Conservation (phyloP, 2,888 invertebrate genomes). For the Spisula solida region DNA sequence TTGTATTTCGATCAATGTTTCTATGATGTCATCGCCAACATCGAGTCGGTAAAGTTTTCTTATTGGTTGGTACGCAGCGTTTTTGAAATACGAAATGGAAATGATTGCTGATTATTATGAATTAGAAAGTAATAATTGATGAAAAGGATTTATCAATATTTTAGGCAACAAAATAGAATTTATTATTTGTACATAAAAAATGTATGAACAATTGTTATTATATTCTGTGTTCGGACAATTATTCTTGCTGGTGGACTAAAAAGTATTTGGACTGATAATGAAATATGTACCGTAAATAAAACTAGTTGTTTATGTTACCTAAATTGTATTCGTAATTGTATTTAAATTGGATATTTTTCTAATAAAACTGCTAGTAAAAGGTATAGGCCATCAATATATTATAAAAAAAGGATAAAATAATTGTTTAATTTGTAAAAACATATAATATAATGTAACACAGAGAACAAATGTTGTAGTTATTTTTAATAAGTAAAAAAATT, state of each 20-base stretch:
- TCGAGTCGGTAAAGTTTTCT: background rate
- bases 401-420: background rate
- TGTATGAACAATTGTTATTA: no score
- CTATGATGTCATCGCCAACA: constrained; percentile 22
- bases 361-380: background rate
- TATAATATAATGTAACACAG: no score
- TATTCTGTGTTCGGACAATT: no score
- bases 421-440: no score
- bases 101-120: background rate
- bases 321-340: no score
- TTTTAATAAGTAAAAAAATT: no score
- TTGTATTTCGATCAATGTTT: constrained; percentile 16
- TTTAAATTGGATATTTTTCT: background rate
- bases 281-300: no score
- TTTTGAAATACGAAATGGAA: background rate
- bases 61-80: constrained; percentile 11
- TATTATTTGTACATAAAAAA: background rate
- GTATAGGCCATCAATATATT: background rate
- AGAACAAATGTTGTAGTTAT: no score
- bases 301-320: no score
- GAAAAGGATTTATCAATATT: background rate
- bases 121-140: background rate
- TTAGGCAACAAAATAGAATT: no score
- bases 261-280: no score
- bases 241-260: no score